Conservation (phyloP, 2,888 invertebrate genomes). For the Carcina quercana region DNA sequence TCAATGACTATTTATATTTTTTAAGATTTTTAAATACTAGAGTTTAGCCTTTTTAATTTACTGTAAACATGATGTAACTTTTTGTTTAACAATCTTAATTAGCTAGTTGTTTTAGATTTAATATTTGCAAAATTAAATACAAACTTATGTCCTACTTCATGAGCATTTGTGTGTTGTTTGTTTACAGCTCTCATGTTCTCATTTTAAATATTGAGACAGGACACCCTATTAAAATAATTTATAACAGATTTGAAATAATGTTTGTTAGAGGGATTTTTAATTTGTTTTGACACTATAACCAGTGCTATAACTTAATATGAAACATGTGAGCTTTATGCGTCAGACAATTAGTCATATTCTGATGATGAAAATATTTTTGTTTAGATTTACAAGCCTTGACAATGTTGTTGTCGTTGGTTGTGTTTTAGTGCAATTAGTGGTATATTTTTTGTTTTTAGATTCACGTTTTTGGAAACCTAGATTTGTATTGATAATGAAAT, state of each 20-base stretch:
- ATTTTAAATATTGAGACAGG: slow-evolving; percentile 6
- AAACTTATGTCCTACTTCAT: slow-evolving; percentile 13
- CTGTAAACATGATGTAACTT: slow-evolving; percentile 29
- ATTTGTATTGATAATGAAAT: too few relatives aligned
- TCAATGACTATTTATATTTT: slow-evolving; percentile 49
- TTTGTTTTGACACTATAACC: slow-evolving; percentile 12
- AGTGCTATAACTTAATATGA: too few relatives aligned
- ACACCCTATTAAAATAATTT: neutral
- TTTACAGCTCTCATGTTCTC: slow-evolving; percentile 26
- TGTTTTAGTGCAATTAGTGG: slow-evolving; percentile 35
- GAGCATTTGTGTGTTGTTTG: slow-evolving; percentile 20
- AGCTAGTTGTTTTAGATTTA: slow-evolving; percentile 16
- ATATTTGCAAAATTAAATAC: slow-evolving; percentile 17
- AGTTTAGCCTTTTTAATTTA: slow-evolving; percentile 31
- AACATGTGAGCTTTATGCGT: slow-evolving; percentile 8
- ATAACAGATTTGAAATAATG: slow-evolving; percentile 12
- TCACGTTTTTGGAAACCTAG: slow-evolving; percentile 46
- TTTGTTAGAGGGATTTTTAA: slow-evolving; percentile 9
- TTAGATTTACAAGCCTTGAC: slow-evolving; percentile 15
- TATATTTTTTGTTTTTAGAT: slow-evolving; percentile 52
- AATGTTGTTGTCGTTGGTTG: too few relatives aligned
- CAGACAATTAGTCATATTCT: slow-evolving; percentile 5
- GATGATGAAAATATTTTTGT: too few relatives aligned
- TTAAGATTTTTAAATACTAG: slow-evolving; percentile 34
- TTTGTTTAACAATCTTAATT: slow-evolving; percentile 32